phyloP scores from a whole-genome alignment of 2,888 invertebrate genomes.

The Lobophora halterata region DNA sequence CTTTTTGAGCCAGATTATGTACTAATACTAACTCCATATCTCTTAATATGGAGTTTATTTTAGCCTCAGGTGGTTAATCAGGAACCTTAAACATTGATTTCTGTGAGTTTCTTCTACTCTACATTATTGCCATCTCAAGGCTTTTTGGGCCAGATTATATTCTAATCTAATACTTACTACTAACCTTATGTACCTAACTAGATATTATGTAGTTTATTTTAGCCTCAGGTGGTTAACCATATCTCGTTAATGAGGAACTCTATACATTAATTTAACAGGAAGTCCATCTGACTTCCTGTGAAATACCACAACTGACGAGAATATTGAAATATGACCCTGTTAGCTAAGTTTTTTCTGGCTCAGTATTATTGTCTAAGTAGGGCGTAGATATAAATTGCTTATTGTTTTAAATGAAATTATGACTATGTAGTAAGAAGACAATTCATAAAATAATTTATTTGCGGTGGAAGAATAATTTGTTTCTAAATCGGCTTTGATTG shows the following conservation, averaged over 20 bases:
- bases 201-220: too few relatives aligned
- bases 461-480: conserved; percentile 11
- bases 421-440: conserved; percentile 15
- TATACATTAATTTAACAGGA: too few relatives aligned
- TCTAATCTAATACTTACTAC: not conserved
- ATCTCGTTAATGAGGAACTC: too few relatives aligned
- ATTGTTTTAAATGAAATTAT: conserved; percentile 29
- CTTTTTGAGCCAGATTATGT: conserved; percentile 33
- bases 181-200: too few relatives aligned
- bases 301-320: too few relatives aligned
- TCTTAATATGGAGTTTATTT: too few relatives aligned
- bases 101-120: conserved; percentile 61
- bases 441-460: conserved; percentile 16
- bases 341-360: too few relatives aligned
- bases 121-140: conserved; percentile 10
- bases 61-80: too few relatives aligned
- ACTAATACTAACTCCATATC: not conserved
- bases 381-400: conserved; percentile 46
- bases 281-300: too few relatives aligned
- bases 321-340: too few relatives aligned
- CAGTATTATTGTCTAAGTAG: conserved; percentile 53
- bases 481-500: conserved; percentile 2
- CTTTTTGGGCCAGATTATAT: conserved; percentile 33
- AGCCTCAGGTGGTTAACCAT: too few relatives aligned
- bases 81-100: too few relatives aligned